These are phyloP conservation scores for Dysmachus trigonus DNA, from an alignment of 2,888 invertebrate species.

Conservation along the genomic window DNA sequence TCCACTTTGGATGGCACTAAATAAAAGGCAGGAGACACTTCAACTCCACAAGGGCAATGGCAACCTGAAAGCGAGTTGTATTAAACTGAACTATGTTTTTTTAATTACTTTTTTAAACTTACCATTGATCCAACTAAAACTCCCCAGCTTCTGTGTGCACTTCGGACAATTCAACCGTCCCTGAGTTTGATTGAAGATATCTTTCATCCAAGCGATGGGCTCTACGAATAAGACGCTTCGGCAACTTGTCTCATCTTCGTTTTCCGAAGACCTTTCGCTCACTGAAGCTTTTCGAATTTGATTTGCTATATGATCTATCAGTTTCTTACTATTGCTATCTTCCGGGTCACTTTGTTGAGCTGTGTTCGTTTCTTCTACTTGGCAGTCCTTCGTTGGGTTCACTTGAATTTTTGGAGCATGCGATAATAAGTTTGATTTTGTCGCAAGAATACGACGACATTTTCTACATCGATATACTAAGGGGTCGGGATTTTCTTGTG, in stretches of 20 bases:
- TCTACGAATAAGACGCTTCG: conserved; percentile 84
- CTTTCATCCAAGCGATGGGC: conserved; percentile 89
- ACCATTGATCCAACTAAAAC: conserved; percentile 92
- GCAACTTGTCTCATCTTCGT: conserved; percentile 66
- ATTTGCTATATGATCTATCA: neutral
- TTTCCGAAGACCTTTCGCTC: conserved; percentile 47
- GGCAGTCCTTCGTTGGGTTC: neutral
- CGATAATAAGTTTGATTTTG: conserved; percentile 79
- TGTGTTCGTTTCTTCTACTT: neutral
- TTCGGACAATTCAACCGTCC: conserved; percentile 89
- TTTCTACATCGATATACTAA: conserved; percentile 84
- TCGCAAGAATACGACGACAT: conserved; percentile 84
- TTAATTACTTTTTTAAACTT: conserved; percentile 51
- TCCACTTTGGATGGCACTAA: conserved; percentile 91
- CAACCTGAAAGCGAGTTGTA: conserved; percentile 69
- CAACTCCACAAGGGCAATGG: conserved; percentile 88
- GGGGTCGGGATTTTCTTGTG: conserved; percentile 80
- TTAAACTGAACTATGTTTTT: neutral
- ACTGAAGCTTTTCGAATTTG: conserved; percentile 55
- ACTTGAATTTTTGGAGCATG: conserved; percentile 65
- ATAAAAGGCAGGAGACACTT: conserved; percentile 91
- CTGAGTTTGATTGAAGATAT: conserved; percentile 73
- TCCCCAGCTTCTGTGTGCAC: conserved; percentile 85
- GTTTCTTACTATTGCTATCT: neutral
- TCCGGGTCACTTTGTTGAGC: neutral